These are phyloP conservation scores for Caradrina clavipalpis DNA, from an alignment of 2,888 invertebrate genomes.

Conservation along the genomic window DNA sequence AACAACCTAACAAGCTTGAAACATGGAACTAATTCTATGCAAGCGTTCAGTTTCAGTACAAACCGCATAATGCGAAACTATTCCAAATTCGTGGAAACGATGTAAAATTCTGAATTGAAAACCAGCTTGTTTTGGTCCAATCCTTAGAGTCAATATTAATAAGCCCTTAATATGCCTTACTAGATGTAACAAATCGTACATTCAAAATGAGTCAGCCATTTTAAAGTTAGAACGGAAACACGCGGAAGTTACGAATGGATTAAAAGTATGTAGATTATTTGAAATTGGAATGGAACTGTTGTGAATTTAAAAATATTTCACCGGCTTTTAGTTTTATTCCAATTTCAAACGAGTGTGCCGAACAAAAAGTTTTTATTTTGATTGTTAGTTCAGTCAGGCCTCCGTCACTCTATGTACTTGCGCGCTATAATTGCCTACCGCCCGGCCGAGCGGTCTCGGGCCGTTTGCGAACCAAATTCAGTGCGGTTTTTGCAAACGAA, in stretches of 20 bases:
- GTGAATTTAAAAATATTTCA: conserved; percentile 31
- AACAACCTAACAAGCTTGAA: background rate
- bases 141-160: background rate
- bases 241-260: conserved; percentile 20
- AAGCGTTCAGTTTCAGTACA: conserved; percentile 3
- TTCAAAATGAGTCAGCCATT: conserved; percentile 1
- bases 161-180: background rate
- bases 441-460: too few species aligned
- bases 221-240: background rate
- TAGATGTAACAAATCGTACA: conserved; percentile 1
- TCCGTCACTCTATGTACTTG: too few species aligned
- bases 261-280: conserved; percentile 31
- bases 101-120: background rate
- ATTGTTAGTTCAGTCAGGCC: too few species aligned
- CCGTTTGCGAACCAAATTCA: too few species aligned
- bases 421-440: too few species aligned
- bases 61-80: background rate
- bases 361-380: background rate
- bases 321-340: conserved; percentile 9
- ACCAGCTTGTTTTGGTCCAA: background rate
- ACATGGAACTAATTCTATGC: background rate
- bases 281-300: conserved; percentile 36
- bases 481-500: too few species aligned
- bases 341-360: conserved; percentile 27
- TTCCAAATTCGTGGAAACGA: background rate